These are phyloP conservation scores for Hipparchia semele DNA, from an alignment of 2,888 invertebrate species.

Conservation along the genomic window DNA sequence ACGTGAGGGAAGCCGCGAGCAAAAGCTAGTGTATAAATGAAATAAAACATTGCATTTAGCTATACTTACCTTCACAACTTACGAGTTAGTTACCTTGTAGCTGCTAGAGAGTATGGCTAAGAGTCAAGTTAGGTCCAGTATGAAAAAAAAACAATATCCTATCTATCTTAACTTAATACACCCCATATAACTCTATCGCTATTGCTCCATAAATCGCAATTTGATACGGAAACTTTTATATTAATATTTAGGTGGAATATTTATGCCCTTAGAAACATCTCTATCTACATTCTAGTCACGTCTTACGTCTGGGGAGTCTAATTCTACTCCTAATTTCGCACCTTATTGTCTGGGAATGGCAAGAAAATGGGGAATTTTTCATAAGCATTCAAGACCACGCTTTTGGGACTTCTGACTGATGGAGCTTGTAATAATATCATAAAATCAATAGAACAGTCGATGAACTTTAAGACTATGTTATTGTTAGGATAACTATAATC, in stretches of 20 bases:
- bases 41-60: too few species aligned
- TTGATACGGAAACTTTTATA: constrained; percentile 16
- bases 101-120: too few species aligned
- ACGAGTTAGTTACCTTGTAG: too few species aligned
- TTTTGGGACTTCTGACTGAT: constrained; percentile 41
- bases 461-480: constrained; percentile 25
- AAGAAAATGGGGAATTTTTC: constrained; percentile 74
- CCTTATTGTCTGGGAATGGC: constrained; percentile 73
- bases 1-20: too few species aligned
- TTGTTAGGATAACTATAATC: not conserved
- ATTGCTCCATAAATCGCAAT: constrained; percentile 26
- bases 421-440: constrained; percentile 39
- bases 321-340: constrained; percentile 81
- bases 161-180: not conserved
- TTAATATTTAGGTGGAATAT: constrained; percentile 38
- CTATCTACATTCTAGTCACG: constrained; percentile 67
- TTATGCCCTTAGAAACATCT: constrained; percentile 49
- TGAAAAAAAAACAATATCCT: not conserved
- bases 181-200: not conserved
- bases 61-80: too few species aligned
- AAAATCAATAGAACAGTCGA: constrained; percentile 31
- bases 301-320: constrained; percentile 68
- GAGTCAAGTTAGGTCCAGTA: too few species aligned
- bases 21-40: too few species aligned
- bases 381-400: constrained; percentile 60